A percentile compares a stretch with the other conserved stretches of the same genome.
Evolutionary conservation across 2,888 invertebrate species (phyloP).

Genomic region (Fabriciana adippe): DNA sequence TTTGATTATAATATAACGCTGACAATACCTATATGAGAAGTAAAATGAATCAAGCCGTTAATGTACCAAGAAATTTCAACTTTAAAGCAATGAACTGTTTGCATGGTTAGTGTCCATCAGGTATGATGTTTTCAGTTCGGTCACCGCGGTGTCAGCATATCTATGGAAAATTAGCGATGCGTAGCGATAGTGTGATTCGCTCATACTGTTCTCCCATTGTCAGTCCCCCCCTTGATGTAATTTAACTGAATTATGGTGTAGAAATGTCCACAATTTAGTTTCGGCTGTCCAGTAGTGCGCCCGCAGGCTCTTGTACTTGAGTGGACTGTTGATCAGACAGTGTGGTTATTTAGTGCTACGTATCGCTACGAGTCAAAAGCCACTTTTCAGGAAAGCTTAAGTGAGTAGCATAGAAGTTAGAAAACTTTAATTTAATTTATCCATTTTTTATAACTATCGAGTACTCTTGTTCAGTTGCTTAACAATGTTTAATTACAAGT

Average conservation of each 20-base stretch:
- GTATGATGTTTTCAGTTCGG: slow-evolving; percentile 65
- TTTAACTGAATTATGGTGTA: slow-evolving; percentile 80
- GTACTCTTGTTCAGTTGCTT: too few relatives aligned
- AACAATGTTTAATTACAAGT: too few relatives aligned
- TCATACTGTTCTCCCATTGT: slow-evolving; percentile 80
- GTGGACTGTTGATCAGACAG: slow-evolving; percentile 47
- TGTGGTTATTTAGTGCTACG: slow-evolving; percentile 48
- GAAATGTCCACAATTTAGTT: slow-evolving; percentile 77
- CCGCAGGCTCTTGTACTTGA: slow-evolving; percentile 51
- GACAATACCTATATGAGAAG: background rate
- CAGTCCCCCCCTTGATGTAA: slow-evolving; percentile 76
- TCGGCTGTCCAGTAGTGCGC: slow-evolving; percentile 69
- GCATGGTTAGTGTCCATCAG: slow-evolving; percentile 50
- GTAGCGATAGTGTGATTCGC: slow-evolving; percentile 80
- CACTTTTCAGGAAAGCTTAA: slow-evolving; percentile 56
- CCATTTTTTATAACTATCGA: too few relatives aligned
- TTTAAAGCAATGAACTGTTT: slow-evolving; percentile 18
- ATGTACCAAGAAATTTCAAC: background rate
- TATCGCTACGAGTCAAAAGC: slow-evolving; percentile 63
- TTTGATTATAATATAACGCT: background rate
- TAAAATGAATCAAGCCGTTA: background rate
- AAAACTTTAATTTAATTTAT: too few relatives aligned
- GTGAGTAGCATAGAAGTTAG: slow-evolving; percentile 51
- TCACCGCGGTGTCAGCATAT: slow-evolving; percentile 57
- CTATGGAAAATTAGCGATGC: slow-evolving; percentile 78